These are phyloP conservation scores for Tillus elongatus DNA, from an alignment of 2,888 invertebrate species.

Conservation along the genomic window DNA sequence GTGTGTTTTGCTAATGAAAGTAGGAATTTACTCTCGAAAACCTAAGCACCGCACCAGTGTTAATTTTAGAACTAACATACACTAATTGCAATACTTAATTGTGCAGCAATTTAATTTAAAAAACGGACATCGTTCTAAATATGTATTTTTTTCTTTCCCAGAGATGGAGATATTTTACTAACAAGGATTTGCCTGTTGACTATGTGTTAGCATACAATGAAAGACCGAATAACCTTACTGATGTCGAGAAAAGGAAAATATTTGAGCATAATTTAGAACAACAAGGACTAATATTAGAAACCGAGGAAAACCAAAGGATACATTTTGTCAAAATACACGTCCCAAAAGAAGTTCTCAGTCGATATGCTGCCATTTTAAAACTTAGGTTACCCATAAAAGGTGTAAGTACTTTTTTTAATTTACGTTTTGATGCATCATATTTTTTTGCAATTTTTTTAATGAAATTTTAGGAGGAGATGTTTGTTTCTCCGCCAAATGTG, in stretches of 20 bases:
- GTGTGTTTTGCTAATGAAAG: no score
- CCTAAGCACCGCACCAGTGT: no score
- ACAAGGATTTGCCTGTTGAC: conserved; percentile 48
- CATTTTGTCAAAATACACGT: conserved; percentile 68
- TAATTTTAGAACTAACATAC: no score
- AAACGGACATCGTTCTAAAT: no score
- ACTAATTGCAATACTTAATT: no score
- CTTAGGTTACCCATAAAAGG: conserved; percentile 67
- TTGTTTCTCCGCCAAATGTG: conserved; percentile 20
- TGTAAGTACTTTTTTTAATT: conserved; percentile 38
- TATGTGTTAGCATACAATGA: conserved; percentile 53
- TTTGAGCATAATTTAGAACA: conserved; percentile 54
- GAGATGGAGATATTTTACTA: conserved; percentile 47
- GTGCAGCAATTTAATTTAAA: no score
- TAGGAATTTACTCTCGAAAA: no score
- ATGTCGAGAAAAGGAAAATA: conserved; percentile 43
- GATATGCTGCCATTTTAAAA: conserved; percentile 69
- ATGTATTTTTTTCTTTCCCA: conserved; percentile 26
- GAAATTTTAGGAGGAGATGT: conserved; percentile 9
- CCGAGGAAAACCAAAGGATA: conserved; percentile 52
- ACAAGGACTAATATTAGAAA: conserved; percentile 53
- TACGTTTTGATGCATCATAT: background rate
- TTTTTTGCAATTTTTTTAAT: conserved; percentile 8
- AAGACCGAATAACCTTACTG: conserved; percentile 31
- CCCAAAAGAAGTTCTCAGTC: conserved; percentile 57